phyloP scores from a whole-genome alignment of 2,888 invertebrate species.

The Octonoba sinensis region DNA sequence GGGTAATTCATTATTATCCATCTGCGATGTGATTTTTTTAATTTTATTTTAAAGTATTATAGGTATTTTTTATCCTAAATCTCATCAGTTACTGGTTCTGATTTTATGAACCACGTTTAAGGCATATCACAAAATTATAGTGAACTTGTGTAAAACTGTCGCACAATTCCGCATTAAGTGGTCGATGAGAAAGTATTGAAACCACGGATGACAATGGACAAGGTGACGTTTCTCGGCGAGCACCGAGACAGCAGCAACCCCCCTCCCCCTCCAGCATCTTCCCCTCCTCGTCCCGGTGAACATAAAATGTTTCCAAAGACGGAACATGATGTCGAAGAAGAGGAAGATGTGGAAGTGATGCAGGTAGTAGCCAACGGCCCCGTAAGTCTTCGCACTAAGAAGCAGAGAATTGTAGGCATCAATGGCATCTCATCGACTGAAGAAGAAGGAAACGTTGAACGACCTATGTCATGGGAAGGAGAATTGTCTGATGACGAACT shows the following conservation, averaged over 20 bases:
- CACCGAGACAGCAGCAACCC: slow-evolving; percentile 30
- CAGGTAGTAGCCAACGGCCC: slow-evolving; percentile 61
- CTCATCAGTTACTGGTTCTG: too few relatives aligned
- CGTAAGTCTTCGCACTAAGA: slow-evolving; percentile 47
- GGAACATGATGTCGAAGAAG: slow-evolving; percentile 43
- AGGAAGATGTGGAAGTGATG: slow-evolving; percentile 64
- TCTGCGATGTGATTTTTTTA: too few relatives aligned
- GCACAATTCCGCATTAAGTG: neutral
- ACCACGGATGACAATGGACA: slow-evolving; percentile 57
- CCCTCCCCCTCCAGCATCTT: slow-evolving; percentile 46
- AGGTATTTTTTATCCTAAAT: too few relatives aligned
- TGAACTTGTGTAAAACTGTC: too few relatives aligned
- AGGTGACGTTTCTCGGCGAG: slow-evolving; percentile 49
- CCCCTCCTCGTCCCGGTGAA: slow-evolving; percentile 28
- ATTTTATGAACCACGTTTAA: neutral
- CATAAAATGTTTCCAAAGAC: slow-evolving; percentile 18
- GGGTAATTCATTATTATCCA: too few relatives aligned
- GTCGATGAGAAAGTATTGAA: neutral
- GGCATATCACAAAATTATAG: neutral
- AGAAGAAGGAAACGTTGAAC: slow-evolving; percentile 70
- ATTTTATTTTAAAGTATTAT: too few relatives aligned
- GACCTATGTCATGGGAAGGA: slow-evolving; percentile 96
- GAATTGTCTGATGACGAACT: slow-evolving; percentile 81
- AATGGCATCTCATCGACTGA: slow-evolving; percentile 63
- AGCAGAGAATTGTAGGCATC: slow-evolving; percentile 40